phyloP scores from a whole-genome alignment of 2,797 vertebrate genomes.

The Amniataba percoides region DNA sequence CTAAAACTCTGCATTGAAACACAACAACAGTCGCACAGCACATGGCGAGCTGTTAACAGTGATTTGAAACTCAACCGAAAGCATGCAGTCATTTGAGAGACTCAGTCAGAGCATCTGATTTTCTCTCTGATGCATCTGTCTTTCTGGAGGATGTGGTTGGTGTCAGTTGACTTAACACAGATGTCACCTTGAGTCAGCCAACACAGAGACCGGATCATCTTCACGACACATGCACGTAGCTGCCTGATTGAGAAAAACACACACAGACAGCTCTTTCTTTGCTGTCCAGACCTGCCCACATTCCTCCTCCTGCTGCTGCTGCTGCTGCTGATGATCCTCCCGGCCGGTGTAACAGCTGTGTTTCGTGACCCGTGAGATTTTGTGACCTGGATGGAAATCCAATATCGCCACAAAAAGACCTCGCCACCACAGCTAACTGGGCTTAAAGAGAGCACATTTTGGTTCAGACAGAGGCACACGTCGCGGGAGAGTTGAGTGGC shows the following conservation, averaged over 20 bases:
- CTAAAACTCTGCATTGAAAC: not conserved
- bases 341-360: not conserved
- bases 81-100: not conserved
- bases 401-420: not conserved
- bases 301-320: too few species aligned
- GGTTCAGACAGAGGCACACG: not conserved
- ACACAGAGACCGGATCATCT: conserved; percentile 16
- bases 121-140: not conserved
- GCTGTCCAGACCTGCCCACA: conserved; percentile 38
- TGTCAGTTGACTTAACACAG: conserved; percentile 38
- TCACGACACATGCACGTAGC: not conserved
- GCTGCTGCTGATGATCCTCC: too few species aligned
- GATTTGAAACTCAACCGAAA: not conserved
- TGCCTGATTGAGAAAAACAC: not conserved
- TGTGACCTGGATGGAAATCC: conserved; percentile 12
- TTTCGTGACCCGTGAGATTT: conserved; percentile 17
- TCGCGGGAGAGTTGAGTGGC: not conserved
- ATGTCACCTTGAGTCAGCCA: not conserved
- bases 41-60: not conserved
- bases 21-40: not conserved
- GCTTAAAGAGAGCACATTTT: not conserved
- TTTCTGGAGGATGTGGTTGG: conserved; percentile 68
- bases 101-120: conserved; percentile 18
- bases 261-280: not conserved
- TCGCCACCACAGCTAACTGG: too few species aligned